Evolutionary conservation across 2,888 invertebrate genomes (phyloP).

Genomic region (Epirrhoe tristata): DNA sequence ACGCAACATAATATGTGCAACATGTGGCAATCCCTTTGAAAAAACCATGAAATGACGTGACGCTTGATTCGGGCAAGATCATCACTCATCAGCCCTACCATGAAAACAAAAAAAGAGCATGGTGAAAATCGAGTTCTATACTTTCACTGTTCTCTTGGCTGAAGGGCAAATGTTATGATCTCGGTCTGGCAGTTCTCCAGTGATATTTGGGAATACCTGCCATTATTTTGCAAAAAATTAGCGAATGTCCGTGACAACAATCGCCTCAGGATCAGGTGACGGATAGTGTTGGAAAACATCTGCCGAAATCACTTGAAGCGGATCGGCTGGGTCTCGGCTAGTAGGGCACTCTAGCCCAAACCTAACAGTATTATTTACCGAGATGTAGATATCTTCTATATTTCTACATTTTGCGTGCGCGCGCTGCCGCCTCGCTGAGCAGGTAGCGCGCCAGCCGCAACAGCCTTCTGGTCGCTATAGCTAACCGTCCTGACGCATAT

Average conservation of each 20-base stretch:
- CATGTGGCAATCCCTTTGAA: constrained; percentile 4
- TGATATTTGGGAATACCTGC: background rate
- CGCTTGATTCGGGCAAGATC: background rate
- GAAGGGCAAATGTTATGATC: background rate
- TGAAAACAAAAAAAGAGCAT: background rate
- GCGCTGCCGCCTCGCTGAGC: too few relatives aligned
- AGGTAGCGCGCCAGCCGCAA: too few relatives aligned
- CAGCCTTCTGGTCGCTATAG: too few relatives aligned
- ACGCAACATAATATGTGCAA: background rate
- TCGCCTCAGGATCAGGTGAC: background rate
- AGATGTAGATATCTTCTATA: background rate
- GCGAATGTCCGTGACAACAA: background rate
- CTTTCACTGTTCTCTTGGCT: background rate
- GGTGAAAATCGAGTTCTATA: background rate
- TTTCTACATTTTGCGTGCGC: too few relatives aligned
- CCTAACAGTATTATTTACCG: background rate
- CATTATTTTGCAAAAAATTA: background rate
- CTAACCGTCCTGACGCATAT: too few relatives aligned
- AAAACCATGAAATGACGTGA: background rate
- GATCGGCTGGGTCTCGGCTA: background rate
- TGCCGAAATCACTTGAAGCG: background rate
- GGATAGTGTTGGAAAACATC: background rate
- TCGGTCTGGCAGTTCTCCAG: constrained; percentile 9
- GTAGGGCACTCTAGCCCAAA: background rate
- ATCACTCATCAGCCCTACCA: constrained; percentile 1